Evolutionary conservation across 2,797 vertebrate genomes (phyloP), one percentile per base, ranked within the genome.

Genomic region (Manis pentadactyla): DNA sequence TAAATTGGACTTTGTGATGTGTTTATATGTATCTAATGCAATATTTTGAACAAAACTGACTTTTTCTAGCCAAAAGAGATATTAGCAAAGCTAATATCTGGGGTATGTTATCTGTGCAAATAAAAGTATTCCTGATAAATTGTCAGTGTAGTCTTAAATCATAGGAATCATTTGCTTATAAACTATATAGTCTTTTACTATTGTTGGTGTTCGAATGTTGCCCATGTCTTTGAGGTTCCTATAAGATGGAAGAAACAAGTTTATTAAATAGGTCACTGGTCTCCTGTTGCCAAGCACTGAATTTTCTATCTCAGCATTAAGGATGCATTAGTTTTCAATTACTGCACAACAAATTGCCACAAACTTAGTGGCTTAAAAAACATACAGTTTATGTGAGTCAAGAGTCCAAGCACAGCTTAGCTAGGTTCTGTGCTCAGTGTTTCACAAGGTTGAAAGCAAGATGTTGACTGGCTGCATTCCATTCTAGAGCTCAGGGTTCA

Each of bases 281-380:
- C 57, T 93, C 87, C 37, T 77, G 13, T 92, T 96, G 81, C 23
- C 25, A 39, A 39, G 23, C 23, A 0, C 68, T 39, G 37, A 42
- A 81, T 92, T 94, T 96, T 84, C 55, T 87, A 63, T 66, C 51
- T 59, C 34, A 87, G 12, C 53, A 68, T 87, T 84, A 94, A 93
- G 27, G 39, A 84, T 90, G 6, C 61, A 39, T 86, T 95, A 14
- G 17, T 92, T 96, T 97, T 97, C 73, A 90, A 42, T 77, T 94
- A 46, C 53, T 93, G 29, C 57, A 21, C 57, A 82, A 90, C 55
- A 74, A 68, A 69, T 63, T 53, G 5, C 7, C 18, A 81, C 25
- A 78, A 42, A 77, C 25, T 63, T 86, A 90, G 55, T 57, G 37
- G 17, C n/a, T 95, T 90, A 71, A n/a, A 95, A 93, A 73, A 57